phyloP scores from a whole-genome alignment of 2,888 invertebrate species.

The Torymus tubicola region DNA sequence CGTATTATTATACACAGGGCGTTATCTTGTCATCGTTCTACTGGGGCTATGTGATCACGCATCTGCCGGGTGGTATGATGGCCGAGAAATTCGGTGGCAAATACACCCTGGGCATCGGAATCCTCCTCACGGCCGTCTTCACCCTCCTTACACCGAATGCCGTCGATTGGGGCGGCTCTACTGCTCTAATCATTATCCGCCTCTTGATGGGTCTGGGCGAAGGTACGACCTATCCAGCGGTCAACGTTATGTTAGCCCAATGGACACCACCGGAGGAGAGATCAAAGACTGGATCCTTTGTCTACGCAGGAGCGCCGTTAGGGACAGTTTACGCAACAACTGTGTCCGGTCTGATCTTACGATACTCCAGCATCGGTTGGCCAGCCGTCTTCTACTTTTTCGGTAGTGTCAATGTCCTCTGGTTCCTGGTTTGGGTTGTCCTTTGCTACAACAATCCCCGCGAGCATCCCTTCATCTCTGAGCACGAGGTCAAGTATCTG shows the following conservation, averaged over 20 bases:
- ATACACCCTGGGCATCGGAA: conserved; percentile 88
- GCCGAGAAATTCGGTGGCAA: conserved; percentile 92
- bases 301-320: conserved; percentile 88
- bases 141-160: conserved; percentile 88
- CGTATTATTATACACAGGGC: conserved; percentile 77
- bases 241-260: conserved; percentile 87
- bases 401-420: conserved; percentile 85
- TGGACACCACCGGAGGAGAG: conserved; percentile 86
- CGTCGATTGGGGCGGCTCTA: conserved; percentile 83
- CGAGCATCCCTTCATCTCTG: conserved; percentile 74
- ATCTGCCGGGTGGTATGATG: conserved; percentile 88
- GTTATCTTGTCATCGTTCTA: conserved; percentile 89
- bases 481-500: conserved; percentile 70
- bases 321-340: conserved; percentile 82
- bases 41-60: conserved; percentile 90
- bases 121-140: conserved; percentile 88
- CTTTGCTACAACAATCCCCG: conserved; percentile 73
- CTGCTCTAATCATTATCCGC: conserved; percentile 84
- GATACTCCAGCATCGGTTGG: conserved; percentile 82
- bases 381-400: conserved; percentile 89
- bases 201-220: conserved; percentile 90
- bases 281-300: conserved; percentile 86
- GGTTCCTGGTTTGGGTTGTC: conserved; percentile 84
- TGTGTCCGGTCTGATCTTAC: conserved; percentile 84
- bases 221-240: conserved; percentile 90